Evolutionary conservation across 2,888 invertebrate genomes (phyloP), one percentile per base, ranked within the genome.

Genomic region (Apodemia mormo): DNA sequence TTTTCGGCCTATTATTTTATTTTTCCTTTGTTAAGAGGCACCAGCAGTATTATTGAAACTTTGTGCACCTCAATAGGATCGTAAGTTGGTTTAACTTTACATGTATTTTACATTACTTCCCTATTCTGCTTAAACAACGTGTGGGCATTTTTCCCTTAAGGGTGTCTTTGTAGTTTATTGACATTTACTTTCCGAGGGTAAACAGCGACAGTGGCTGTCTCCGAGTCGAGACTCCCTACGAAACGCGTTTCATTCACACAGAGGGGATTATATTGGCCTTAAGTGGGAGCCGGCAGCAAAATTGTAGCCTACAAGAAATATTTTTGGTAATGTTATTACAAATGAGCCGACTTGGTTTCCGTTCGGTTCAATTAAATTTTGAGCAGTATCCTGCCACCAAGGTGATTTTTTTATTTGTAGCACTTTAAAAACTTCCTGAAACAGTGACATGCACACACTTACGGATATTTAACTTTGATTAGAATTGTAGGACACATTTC

Each of bases 141-240:
- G 75, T 79, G 84, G 83, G 83, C 85, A 87, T 85, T 87, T 85
- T 83, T 83, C 83, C 82, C 86, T 84, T 76, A 77, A 85, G 87
- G 83, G 82, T 78, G 80, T 82, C 83, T 87, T 88, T 86, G 85
- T 87, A 87, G 84, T 88, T 88, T 92, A 90, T 92, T 92, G 92
- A 92, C 92, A 91, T 92, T 92, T 90, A 92, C 92, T 92, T 90
- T 87, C 84, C 79, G 82, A 83, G 87, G 82, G 88, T 85, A 92
- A 92, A 92, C 76, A 78, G 81, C 80, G 83, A 83, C 85, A 84
- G 83, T 81, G 81, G 82, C 81, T 86, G 86, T 82, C 83, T 83
- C 80, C 76, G 75, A 81, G 82, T 79, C 76, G 75, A 81, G 82
- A 79, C 78, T 82, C 83, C 77, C 76, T 82, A 78, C 72, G 76